phyloP scores from a whole-genome alignment of 1,140 invertebrate genomes.

The Dendrolimus punctatus region DNA sequence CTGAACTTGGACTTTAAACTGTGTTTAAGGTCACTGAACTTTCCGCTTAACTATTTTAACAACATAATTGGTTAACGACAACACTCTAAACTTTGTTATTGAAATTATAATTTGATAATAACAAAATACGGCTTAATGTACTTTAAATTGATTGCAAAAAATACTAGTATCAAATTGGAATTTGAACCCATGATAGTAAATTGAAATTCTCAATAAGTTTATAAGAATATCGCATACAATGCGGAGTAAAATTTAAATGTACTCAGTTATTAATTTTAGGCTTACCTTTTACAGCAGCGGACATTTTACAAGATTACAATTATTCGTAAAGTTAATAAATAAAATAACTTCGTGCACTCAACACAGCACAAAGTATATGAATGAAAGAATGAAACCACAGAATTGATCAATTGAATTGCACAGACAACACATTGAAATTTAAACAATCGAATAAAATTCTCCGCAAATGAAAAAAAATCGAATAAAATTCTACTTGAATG shows the following conservation, averaged over 20 bases:
- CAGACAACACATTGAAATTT: conserved; percentile 7
- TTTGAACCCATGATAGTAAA: conserved; percentile 39
- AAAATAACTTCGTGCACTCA: conserved; percentile 4
- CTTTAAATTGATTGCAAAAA: background rate
- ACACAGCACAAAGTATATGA: conserved; percentile 8
- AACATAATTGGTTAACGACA: background rate
- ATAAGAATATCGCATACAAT: no score
- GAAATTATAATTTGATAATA: background rate
- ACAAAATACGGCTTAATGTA: background rate
- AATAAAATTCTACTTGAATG: background rate
- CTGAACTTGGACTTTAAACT: conserved; percentile 2
- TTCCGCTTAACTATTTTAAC: background rate
- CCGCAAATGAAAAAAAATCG: conserved; percentile 1
- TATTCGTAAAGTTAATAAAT: conserved; percentile 6
- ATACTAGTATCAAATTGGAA: conserved; percentile 26
- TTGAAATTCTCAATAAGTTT: no score
- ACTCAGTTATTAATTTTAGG: conserved; percentile 1
- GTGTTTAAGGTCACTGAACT: conserved; percentile 2
- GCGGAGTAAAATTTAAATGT: no score
- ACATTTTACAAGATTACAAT: conserved; percentile 27
- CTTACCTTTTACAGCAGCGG: conserved; percentile 49
- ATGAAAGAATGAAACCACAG: conserved; percentile 11
- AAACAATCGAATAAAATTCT: conserved; percentile 3
- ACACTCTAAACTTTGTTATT: background rate
- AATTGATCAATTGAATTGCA: conserved; percentile 1